A percentile compares a stretch with the other conserved stretches of the same genome.
These are phyloP conservation scores for Prionace glauca DNA, from an alignment of 2,797 vertebrate genomes.

Conservation along the genomic window DNA sequence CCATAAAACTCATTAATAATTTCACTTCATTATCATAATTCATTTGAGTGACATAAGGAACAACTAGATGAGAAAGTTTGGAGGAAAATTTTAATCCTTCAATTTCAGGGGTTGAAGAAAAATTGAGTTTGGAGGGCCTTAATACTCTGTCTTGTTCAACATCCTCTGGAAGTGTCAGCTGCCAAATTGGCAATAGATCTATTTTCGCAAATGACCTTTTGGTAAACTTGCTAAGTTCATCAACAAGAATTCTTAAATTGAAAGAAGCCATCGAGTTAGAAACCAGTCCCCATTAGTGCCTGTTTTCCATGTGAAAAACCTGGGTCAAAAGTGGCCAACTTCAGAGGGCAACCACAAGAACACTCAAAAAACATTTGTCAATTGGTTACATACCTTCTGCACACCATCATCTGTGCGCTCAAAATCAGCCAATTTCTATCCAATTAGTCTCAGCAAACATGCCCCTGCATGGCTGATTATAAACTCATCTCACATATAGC, in stretches of 20 bases:
- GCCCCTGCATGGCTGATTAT: too few relatives aligned
- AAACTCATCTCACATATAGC: too few relatives aligned
- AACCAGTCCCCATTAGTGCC: neutral
- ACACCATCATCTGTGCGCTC: too few relatives aligned
- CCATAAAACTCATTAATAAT: constrained; percentile 25
- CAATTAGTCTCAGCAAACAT: too few relatives aligned
- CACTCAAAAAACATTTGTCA: neutral
- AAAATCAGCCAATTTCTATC: too few relatives aligned
- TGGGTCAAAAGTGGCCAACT: neutral
- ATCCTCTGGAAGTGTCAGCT: neutral
- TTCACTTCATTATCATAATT: constrained; percentile 17
- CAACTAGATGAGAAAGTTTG: neutral
- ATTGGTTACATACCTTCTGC: neutral
- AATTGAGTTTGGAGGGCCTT: neutral
- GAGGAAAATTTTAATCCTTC: neutral
- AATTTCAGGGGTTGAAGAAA: neutral
- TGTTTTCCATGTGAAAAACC: neutral
- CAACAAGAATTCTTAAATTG: neutral
- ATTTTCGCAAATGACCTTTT: neutral
- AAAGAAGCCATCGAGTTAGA: neutral
- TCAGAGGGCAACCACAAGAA: neutral
- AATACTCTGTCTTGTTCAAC: neutral
- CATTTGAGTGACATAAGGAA: neutral
- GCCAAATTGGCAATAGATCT: neutral
- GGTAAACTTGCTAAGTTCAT: neutral